Base-by-base conservation (phyloP, 2,113 vertebrate species). In the Nibea coibor region DNA sequence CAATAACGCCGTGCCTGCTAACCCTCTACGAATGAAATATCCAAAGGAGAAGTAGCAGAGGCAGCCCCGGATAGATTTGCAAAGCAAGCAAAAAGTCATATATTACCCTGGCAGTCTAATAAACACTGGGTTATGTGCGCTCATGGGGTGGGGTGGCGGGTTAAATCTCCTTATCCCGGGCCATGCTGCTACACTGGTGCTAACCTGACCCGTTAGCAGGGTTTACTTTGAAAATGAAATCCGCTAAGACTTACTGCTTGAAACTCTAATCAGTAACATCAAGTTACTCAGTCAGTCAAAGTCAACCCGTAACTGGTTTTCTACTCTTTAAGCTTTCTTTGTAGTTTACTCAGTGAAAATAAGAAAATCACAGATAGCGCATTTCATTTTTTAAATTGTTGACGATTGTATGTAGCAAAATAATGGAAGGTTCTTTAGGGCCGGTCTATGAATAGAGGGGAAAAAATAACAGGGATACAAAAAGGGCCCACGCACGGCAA, bases 71-170 rank as follows among this genome's bases (percentile, higher is more conserved):
- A 86, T 88, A 87, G 89, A 91, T 91, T 89, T 93, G 92, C 92
- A 89, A 90, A 91, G 92, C 90, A 90, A 93, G 92, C 88, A 93
- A 72, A 90, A 93, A 90, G 88, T 83, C 89, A 84, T 91, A 91
- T 91, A 91, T 94, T 92, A 92, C 86, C 78, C 83, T 68, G 86
- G 78, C 84, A 78, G 71, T 77, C 85, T 83, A 88, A 93, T 92
- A 93, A 92, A 92, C 87, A 87, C 78, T 19, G 62, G 83, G 80
- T 76, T 76, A 50, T 64, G 31, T 80, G 81, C 89, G 53, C 85
- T 77, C 86, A 80, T 22, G 15, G 68, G 39, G 56, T 10, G n/a
- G 68, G 22, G 42, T 22, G 22, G 6, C 48, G 78, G 86, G 87
- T 74, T 88, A 90, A 92, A 90, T 87, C 92, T 91, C 73, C 90